phyloP scores from a whole-genome alignment of 2,113 vertebrate species.

The Sinocyclocheilus grahami region DNA sequence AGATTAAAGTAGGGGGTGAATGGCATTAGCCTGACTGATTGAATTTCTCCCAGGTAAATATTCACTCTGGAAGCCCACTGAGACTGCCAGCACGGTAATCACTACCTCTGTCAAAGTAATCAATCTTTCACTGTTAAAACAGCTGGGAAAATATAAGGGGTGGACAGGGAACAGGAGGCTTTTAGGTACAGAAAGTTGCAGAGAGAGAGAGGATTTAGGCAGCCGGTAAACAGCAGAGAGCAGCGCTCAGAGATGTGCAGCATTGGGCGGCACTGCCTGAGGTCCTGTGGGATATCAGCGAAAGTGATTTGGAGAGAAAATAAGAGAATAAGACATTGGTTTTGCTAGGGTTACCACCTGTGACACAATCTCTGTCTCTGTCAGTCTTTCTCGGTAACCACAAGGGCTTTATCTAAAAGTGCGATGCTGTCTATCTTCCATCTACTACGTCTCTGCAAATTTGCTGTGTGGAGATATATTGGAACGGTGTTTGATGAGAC shows the following conservation, averaged over 20 bases:
- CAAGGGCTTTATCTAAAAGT: conserved; percentile 32
- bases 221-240: not conserved
- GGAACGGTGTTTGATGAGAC: conserved; percentile 25
- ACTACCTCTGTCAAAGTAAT: conserved; percentile 55
- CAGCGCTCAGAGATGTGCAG: conserved; percentile 5
- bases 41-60: conserved; percentile 63
- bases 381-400: conserved; percentile 19
- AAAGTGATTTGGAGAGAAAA: conserved; percentile 47
- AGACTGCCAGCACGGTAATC: conserved; percentile 54
- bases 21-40: conserved; percentile 56
- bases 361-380: conserved; percentile 30
- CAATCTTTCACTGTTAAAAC: conserved; percentile 57
- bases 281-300: conserved; percentile 40
- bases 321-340: conserved; percentile 45
- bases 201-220: conserved; percentile 11
- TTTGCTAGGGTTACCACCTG: conserved; percentile 39
- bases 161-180: conserved; percentile 10
- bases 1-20: conserved; percentile 51
- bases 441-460: conserved; percentile 8
- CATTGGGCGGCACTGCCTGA: conserved; percentile 16
- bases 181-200: not conserved
- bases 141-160: conserved; percentile 46
- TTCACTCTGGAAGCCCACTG: conserved; percentile 48
- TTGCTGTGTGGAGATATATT: conserved; percentile 16
- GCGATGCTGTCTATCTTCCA: conserved; percentile 15